Percentiles rank a stretch among this genome's conserved stretches.
Conservation (phyloP, 2,888 invertebrate genomes). For the Hedychridium roseum region DNA sequence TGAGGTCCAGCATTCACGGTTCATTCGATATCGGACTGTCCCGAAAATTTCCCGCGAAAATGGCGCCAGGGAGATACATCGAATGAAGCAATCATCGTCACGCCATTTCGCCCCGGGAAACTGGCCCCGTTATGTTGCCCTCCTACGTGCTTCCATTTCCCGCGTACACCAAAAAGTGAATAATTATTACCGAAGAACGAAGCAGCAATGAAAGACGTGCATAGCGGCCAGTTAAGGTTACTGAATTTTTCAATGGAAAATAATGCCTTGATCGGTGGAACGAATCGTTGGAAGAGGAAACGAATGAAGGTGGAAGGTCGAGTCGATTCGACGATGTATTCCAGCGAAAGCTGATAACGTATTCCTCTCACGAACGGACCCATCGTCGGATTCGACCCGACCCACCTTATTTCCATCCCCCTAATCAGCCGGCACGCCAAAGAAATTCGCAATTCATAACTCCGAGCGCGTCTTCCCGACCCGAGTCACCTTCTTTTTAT, state of each 20-base stretch:
- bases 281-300: too few relatives aligned
- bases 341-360: slow-evolving; percentile 44
- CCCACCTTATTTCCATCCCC: slow-evolving; percentile 35
- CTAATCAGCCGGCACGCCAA: slow-evolving; percentile 49
- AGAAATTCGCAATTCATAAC: slow-evolving; percentile 60
- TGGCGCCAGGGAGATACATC: slow-evolving; percentile 33
- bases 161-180: too few relatives aligned
- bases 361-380: slow-evolving; percentile 56
- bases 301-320: too few relatives aligned
- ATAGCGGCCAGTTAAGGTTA: too few relatives aligned
- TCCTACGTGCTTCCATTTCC: too few relatives aligned
- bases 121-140: slow-evolving; percentile 26
- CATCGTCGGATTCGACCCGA: slow-evolving; percentile 28
- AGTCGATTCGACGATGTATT: slow-evolving; percentile 55
- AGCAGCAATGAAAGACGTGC: too few relatives aligned
- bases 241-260: too few relatives aligned
- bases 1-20: slow-evolving; percentile 32
- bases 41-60: slow-evolving; percentile 42
- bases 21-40: slow-evolving; percentile 33
- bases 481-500: slow-evolving; percentile 18
- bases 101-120: slow-evolving; percentile 21
- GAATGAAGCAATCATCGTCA: slow-evolving; percentile 47
- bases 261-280: too few relatives aligned
- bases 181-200: too few relatives aligned
- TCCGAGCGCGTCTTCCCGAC: slow-evolving; percentile 27